Evolutionary conservation across 2,113 vertebrate genomes (phyloP).

Genomic region (Zosterops lateralis): DNA sequence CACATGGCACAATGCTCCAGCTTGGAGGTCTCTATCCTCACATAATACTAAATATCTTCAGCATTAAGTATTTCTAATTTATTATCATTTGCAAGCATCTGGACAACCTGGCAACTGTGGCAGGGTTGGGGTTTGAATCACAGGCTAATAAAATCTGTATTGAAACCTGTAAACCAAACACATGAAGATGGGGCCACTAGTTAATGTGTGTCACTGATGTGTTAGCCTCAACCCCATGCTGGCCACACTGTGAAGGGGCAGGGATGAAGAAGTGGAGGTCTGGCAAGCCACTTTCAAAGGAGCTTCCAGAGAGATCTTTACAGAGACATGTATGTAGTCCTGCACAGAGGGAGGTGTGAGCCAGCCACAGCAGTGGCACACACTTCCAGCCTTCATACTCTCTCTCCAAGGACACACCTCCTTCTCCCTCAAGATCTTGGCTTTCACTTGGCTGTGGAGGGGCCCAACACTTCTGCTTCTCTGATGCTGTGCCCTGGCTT

Average conservation of each 20-base stretch:
- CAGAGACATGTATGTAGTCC: accelerated
- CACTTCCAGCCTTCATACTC: not conserved
- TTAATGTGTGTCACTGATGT: not conserved
- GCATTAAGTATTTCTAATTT: conserved; percentile 8
- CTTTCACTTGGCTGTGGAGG: not conserved
- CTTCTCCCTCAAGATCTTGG: not conserved
- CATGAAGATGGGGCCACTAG: not conserved
- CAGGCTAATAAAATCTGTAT: not conserved
- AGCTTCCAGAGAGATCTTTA: not conserved
- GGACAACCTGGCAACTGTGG: conserved; percentile 21
- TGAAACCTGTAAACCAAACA: not conserved
- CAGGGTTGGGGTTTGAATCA: not conserved
- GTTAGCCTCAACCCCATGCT: accelerated
- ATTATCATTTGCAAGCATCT: conserved; percentile 26
- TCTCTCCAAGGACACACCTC: not conserved
- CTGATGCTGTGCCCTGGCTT: not conserved
- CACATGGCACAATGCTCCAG: not conserved
- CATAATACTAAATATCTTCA: not conserved
- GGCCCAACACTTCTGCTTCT: not conserved
- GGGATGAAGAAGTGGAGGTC: not conserved
- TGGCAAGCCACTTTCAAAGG: not conserved
- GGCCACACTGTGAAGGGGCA: not conserved
- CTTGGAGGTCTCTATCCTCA: not conserved
- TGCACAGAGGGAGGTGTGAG: not conserved
- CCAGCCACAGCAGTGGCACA: not conserved